phyloP scores from a whole-genome alignment of 2,113 vertebrate genomes.

The Salvelinus sp. region DNA sequence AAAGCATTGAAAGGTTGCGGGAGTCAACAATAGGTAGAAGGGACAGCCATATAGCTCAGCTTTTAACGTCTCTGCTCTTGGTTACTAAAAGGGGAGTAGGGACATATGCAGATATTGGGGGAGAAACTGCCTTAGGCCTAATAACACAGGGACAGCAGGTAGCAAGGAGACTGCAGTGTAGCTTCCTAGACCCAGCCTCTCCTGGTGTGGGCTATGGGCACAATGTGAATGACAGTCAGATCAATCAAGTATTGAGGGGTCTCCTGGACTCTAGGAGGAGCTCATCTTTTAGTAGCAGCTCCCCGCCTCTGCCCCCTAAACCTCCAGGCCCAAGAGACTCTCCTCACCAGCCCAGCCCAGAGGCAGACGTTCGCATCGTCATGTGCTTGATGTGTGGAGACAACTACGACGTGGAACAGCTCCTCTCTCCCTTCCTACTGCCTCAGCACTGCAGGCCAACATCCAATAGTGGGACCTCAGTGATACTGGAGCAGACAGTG shows the following conservation, averaged over 20 bases:
- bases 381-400: conserved; percentile 97
- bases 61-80: conserved; percentile 84
- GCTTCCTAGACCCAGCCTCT: conserved; percentile 87
- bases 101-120: conserved; percentile 79
- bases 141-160: conserved; percentile 94
- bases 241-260: conserved; percentile 88
- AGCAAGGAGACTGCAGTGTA: conserved; percentile 89
- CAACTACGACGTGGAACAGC: conserved; percentile 81
- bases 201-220: conserved; percentile 89
- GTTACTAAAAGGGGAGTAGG: conserved; percentile 89
- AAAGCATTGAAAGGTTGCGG: conserved; percentile 92
- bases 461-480: conserved; percentile 77
- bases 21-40: conserved; percentile 84
- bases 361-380: conserved; percentile 87
- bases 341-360: conserved; percentile 75
- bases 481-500: conserved; percentile 83
- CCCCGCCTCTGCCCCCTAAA: conserved; percentile 75
- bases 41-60: conserved; percentile 82
- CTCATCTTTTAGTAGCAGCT: conserved; percentile 73
- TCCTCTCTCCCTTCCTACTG: conserved; percentile 86
- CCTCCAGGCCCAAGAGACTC: conserved; percentile 80
- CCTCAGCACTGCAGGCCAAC: conserved; percentile 83
- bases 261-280: conserved; percentile 89
- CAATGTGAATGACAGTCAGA: conserved; percentile 90
- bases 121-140: conserved; percentile 88